phyloP scores from a whole-genome alignment of 2,113 vertebrate species.

The Progne subis region DNA sequence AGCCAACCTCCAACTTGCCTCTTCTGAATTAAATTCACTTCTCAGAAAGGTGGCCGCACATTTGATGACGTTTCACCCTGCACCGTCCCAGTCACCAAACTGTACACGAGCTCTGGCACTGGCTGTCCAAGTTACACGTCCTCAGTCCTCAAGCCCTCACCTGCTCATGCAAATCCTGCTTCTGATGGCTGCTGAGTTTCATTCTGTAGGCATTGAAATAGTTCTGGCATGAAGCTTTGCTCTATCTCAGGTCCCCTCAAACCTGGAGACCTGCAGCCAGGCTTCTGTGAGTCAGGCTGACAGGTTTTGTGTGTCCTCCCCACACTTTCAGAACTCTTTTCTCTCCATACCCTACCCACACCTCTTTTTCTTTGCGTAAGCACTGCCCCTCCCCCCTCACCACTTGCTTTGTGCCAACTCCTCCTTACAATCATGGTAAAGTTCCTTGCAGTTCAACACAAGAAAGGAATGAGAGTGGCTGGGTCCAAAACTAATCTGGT shows the following conservation, averaged over 20 bases:
- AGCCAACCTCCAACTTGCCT: neutral
- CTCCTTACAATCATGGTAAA: neutral
- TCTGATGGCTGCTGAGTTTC: neutral
- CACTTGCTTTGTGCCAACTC: neutral
- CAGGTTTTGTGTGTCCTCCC: neutral
- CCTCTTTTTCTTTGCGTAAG: neutral
- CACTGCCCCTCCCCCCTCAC: neutral
- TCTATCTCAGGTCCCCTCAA: neutral
- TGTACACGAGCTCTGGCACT: neutral
- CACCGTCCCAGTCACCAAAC: neutral
- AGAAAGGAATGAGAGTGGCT: constrained; percentile 26
- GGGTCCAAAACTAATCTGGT: constrained; percentile 17
- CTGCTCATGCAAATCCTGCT: neutral
- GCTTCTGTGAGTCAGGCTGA: neutral
- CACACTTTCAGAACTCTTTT: neutral
- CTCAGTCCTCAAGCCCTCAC: neutral
- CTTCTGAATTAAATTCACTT: neutral
- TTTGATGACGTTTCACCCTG: neutral
- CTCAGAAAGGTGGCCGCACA: rapidly evolving
- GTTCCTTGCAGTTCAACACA: constrained; percentile 23
- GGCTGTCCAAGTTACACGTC: neutral
- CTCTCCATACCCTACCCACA: neutral
- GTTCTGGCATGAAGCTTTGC: rapidly evolving
- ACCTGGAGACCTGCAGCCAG: neutral
- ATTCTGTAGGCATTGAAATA: no score